Conservation (phyloP, 2,797 vertebrate genomes). For the Melanitta fusca region DNA sequence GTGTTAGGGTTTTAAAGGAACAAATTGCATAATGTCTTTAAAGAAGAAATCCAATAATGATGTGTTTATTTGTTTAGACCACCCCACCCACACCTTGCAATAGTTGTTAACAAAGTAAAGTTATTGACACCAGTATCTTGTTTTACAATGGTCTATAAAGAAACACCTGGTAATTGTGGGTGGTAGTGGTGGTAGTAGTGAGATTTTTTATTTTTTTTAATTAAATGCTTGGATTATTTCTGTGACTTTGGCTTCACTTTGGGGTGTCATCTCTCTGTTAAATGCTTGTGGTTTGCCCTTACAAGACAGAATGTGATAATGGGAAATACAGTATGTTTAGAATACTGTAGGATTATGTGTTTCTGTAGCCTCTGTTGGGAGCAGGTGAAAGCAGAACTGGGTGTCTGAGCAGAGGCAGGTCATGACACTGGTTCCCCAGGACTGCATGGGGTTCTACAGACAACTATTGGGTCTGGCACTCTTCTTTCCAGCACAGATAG, state of each 20-base stretch:
- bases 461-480: not conserved
- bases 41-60: not conserved
- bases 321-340: not conserved
- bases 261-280: not conserved
- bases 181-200: not conserved
- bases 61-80: not conserved
- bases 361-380: not conserved
- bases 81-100: not conserved
- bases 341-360: not conserved
- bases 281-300: not conserved
- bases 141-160: not conserved
- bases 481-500: not conserved
- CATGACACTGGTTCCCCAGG: not conserved
- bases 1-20: not conserved
- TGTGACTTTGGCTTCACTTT: not conserved
- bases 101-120: not conserved
- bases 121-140: not conserved
- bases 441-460: fast-evolving
- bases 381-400: not conserved
- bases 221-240: not conserved
- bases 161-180: not conserved
- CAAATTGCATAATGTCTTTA: not conserved
- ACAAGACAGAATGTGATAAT: not conserved
- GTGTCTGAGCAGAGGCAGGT: not conserved
- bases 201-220: not conserved